phyloP scores from a whole-genome alignment of 2,113 vertebrate genomes.

The Halcyon malimbica region DNA sequence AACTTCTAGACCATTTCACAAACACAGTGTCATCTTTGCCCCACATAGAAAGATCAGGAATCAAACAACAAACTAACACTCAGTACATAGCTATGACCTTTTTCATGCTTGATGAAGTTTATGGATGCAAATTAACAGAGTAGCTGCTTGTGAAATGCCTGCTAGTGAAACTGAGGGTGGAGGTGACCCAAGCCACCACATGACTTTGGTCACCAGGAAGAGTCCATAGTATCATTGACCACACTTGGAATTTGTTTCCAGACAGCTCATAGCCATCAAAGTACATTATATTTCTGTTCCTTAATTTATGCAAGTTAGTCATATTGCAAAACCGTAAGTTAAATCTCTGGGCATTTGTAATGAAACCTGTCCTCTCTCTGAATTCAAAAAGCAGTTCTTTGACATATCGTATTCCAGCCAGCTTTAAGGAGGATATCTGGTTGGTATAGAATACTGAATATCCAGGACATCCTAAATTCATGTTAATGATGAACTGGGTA shows the following conservation, averaged over 20 bases:
- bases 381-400: neutral
- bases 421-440: neutral
- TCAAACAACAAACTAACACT: neutral
- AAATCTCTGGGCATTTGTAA: neutral
- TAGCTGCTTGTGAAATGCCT: neutral
- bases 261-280: neutral
- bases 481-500: neutral
- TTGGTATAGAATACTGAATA: neutral
- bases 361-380: constrained; percentile 1
- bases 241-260: neutral
- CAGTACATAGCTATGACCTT: neutral
- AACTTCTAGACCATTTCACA: neutral
- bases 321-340: constrained; percentile 2
- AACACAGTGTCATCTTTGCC: neutral
- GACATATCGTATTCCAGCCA: neutral
- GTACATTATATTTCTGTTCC: neutral
- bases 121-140: neutral
- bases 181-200: neutral
- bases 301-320: constrained; percentile 7
- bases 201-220: neutral
- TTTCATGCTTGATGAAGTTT: neutral
- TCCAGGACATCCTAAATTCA: neutral
- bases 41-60: neutral
- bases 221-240: neutral
- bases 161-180: neutral